Percentiles rank a stretch among this genome's conserved stretches.
These are phyloP conservation scores for Boleophthalmus pectinirostris DNA, from an alignment of 2,113 vertebrate genomes.

Conservation along the genomic window DNA sequence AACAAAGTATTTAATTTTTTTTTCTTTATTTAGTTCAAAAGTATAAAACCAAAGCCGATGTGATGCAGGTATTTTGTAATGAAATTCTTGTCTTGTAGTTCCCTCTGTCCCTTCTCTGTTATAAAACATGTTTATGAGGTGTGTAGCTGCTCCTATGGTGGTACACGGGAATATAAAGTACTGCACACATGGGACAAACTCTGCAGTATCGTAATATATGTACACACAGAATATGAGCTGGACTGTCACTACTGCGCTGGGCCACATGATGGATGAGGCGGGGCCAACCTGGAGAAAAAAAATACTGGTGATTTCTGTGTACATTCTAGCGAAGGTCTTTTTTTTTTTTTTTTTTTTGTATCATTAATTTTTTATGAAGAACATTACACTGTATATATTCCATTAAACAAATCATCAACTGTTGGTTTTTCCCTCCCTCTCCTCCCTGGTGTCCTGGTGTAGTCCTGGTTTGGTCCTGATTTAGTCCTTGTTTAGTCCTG, in stretches of 20 bases:
- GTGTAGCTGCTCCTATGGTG: not conserved
- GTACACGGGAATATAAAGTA: not conserved
- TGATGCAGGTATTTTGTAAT: not conserved
- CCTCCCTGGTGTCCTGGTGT: no score
- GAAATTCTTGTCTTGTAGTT: not conserved
- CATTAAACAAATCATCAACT: no score
- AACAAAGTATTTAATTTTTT: not conserved
- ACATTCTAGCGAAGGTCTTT: not conserved
- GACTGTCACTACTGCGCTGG: not conserved
- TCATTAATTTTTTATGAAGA: no score
- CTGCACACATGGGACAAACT: not conserved
- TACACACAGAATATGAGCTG: no score
- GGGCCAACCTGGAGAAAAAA: not conserved
- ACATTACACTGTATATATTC: no score
- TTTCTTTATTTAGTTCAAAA: not conserved
- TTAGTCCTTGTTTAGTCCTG: no score
- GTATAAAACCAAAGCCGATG: not conserved
- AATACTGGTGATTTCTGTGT: not conserved
- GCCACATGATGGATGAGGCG: not conserved
- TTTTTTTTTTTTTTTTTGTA: no score
- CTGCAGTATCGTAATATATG: not conserved
- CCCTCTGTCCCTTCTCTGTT: not conserved
- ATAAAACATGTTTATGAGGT: not conserved
- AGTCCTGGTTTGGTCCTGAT: no score
- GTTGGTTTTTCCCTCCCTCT: no score